Conservation (phyloP, 2,797 vertebrate genomes). For the Dicrostonyx torquatus region DNA sequence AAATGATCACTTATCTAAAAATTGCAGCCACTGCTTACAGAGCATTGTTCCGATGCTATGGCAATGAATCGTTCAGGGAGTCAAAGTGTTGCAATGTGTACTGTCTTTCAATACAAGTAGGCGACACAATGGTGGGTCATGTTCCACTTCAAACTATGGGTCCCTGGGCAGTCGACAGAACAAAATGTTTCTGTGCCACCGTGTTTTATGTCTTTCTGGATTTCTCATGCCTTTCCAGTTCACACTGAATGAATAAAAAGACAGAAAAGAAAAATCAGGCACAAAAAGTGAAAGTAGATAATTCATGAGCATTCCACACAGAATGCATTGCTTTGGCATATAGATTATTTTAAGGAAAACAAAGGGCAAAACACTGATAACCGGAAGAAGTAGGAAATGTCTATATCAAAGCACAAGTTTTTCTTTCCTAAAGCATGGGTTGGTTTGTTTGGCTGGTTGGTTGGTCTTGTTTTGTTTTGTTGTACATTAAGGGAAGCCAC, state of each 20-base stretch:
- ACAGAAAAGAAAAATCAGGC: background rate
- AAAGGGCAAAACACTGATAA: background rate
- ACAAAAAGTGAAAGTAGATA: background rate
- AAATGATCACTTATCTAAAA: constrained; percentile 56
- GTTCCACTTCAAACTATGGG: constrained; percentile 22
- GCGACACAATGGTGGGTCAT: background rate
- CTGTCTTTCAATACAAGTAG: constrained; percentile 24
- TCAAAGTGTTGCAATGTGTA: constrained; percentile 35
- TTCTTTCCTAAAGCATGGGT: background rate
- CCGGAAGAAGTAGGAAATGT: background rate
- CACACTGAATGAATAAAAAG: constrained; percentile 35
- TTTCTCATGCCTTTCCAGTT: background rate
- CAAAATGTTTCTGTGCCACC: constrained; percentile 12
- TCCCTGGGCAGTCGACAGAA: constrained; percentile 30
- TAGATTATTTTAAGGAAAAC: background rate
- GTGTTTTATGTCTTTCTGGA: constrained; percentile 21
- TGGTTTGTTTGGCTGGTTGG: background rate
- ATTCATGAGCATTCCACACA: background rate
- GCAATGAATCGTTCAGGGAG: constrained; percentile 47
- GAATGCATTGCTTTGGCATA: background rate
- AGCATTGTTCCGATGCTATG: background rate
- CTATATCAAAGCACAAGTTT: background rate
- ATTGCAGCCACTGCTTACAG: background rate
- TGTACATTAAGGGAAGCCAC: background rate
- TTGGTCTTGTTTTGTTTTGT: no score